Evolutionary conservation across 2,888 invertebrate species (phyloP).

Genomic region (Metellina segmentata): DNA sequence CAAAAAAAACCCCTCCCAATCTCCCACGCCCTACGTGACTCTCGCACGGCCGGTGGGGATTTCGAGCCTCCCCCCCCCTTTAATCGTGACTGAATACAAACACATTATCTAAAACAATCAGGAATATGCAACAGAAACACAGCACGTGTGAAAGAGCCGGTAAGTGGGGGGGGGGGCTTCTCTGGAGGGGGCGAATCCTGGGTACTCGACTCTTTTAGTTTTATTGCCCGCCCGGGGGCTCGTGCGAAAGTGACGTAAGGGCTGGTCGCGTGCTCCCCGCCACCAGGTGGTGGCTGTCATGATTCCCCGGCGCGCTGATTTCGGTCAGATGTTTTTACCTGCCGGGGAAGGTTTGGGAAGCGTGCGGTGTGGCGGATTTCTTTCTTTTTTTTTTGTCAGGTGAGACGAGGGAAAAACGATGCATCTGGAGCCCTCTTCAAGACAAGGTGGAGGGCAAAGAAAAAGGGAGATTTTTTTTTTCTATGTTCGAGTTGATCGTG

Average conservation of each 20-base stretch:
- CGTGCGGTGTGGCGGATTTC: too few species aligned
- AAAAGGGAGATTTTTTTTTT: too few species aligned
- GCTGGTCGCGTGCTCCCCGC: conserved; percentile 51
- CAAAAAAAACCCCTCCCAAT: conserved; percentile 7
- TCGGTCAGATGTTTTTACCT: conserved; percentile 19
- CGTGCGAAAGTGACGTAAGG: conserved; percentile 61
- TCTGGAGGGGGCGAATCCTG: conserved; percentile 19
- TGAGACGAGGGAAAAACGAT: too few species aligned
- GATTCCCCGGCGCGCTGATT: not conserved
- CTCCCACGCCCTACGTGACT: conserved; percentile 38
- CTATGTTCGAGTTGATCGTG: too few species aligned
- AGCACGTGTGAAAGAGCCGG: conserved; percentile 16
- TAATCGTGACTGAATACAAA: conserved; percentile 44
- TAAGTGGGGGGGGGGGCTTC: not conserved
- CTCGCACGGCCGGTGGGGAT: not conserved
- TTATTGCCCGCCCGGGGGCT: conserved; percentile 22
- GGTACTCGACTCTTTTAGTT: conserved; percentile 10
- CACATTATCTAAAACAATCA: conserved; percentile 36
- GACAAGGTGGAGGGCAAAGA: too few species aligned
- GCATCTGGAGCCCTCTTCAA: too few species aligned
- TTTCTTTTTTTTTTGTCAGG: too few species aligned
- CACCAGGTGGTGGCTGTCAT: conserved; percentile 69
- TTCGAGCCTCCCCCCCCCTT: not conserved
- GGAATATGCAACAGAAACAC: not conserved
- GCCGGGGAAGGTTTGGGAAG: too few species aligned